phyloP scores from a whole-genome alignment of 1,140 invertebrate species.

The Metopolophium dirhodum region DNA sequence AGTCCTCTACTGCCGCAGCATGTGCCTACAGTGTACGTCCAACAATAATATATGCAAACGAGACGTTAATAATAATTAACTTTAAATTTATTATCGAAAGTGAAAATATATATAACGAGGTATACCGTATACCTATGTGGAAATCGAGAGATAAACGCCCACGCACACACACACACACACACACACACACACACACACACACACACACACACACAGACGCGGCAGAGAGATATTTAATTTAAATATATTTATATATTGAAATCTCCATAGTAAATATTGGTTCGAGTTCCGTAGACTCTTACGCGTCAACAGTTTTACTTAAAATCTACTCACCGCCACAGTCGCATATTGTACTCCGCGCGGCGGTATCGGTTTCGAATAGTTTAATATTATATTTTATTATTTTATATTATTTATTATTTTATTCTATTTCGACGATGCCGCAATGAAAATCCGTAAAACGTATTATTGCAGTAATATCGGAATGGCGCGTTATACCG shows the following conservation, averaged over 20 bases:
- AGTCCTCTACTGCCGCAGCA: too few relatives aligned
- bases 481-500: too few relatives aligned
- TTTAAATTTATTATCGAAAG: not conserved
- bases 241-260: not conserved
- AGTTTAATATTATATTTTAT: not conserved
- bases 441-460: not conserved
- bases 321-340: not conserved
- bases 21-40: too few relatives aligned
- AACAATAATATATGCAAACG: not conserved
- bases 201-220: not conserved
- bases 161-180: too few relatives aligned
- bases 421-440: not conserved
- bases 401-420: not conserved
- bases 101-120: not conserved
- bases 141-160: not conserved
- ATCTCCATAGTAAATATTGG: conserved; percentile 33
- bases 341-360: not conserved
- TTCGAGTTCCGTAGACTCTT: not conserved
- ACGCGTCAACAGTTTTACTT: not conserved
- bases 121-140: too few relatives aligned
- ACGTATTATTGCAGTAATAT: not conserved
- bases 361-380: not conserved
- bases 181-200: too few relatives aligned
- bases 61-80: not conserved
- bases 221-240: not conserved